Conservation (phyloP, 2,797 vertebrate species). For the Xerus rutilus region DNA sequence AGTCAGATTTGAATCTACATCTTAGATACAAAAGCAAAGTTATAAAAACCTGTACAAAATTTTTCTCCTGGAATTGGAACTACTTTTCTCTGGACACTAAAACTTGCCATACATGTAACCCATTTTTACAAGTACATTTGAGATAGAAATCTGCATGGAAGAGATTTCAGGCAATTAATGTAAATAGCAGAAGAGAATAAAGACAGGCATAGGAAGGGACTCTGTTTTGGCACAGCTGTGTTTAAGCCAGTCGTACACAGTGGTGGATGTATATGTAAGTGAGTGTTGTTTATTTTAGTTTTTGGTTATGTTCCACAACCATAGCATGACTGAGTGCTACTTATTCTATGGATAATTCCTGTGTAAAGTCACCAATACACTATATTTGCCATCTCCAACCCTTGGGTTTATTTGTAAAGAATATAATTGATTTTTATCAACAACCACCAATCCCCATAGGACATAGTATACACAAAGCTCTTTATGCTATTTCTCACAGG, state of each 20-base stretch:
- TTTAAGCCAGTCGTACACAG: not conserved
- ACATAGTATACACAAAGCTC: not conserved
- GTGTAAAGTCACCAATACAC: constrained; percentile 65
- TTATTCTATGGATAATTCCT: constrained; percentile 25
- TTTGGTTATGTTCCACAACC: not conserved
- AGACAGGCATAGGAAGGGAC: not conserved
- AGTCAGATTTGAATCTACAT: not conserved
- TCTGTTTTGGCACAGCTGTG: not conserved
- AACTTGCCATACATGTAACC: not conserved
- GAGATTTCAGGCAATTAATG: not conserved
- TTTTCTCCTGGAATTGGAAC: not conserved
- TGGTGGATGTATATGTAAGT: not conserved
- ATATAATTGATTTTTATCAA: constrained; percentile 70
- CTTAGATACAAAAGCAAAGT: not conserved
- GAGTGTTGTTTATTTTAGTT: constrained; percentile 26
- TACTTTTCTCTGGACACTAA: not conserved
- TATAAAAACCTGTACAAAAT: not conserved
- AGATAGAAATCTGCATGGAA: not conserved
- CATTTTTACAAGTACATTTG: constrained; percentile 49
- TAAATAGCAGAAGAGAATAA: not conserved
- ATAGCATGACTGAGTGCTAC: not conserved
- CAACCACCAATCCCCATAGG: constrained; percentile 25
- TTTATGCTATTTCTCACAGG: constrained; percentile 55
- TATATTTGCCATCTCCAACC: constrained; percentile 28
- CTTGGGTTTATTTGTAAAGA: constrained; percentile 58